Evolutionary conservation across 1,140 invertebrate species (phyloP).

Genomic region (Magallana gigas): DNA sequence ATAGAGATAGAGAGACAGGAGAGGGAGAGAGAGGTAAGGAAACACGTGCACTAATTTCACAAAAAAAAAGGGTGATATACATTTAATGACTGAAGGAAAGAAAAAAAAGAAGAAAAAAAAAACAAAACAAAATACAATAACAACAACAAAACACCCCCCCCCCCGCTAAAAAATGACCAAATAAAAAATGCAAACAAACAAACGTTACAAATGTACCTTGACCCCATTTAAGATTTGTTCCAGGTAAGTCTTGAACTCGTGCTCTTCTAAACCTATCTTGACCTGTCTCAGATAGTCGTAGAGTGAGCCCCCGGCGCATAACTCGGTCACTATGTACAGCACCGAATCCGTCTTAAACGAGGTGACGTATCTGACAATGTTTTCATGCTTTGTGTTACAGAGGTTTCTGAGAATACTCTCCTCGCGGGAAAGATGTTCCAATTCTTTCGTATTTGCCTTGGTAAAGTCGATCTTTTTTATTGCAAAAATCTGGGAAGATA

Average conservation of each 20-base stretch:
- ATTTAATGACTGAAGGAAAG: not conserved
- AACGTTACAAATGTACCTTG: not conserved
- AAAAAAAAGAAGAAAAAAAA: too few species aligned
- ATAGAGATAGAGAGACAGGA: too few species aligned
- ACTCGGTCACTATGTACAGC: constrained; percentile 44
- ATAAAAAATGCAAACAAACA: too few species aligned
- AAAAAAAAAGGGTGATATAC: not conserved
- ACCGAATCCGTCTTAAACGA: not conserved
- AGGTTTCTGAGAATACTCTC: not conserved
- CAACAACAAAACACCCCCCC: too few species aligned
- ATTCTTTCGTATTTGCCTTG: constrained; percentile 7
- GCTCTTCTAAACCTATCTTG: not conserved
- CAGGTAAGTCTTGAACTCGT: not conserved
- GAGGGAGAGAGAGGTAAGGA: too few species aligned
- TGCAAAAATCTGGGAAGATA: not conserved
- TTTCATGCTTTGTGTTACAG: not conserved
- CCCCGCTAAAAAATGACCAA: too few species aligned
- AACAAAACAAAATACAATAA: too few species aligned
- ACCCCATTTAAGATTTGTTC: constrained; percentile 15
- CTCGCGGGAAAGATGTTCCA: not conserved
- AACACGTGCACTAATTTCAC: not conserved
- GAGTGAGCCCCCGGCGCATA: constrained; percentile 31
- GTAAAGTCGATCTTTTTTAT: not conserved
- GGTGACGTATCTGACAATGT: not conserved
- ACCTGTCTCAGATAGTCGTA: constrained; percentile 34